These are phyloP conservation scores for Doryteuthis pealeii DNA, from an alignment of 1,140 invertebrate genomes.

Conservation along the genomic window DNA sequence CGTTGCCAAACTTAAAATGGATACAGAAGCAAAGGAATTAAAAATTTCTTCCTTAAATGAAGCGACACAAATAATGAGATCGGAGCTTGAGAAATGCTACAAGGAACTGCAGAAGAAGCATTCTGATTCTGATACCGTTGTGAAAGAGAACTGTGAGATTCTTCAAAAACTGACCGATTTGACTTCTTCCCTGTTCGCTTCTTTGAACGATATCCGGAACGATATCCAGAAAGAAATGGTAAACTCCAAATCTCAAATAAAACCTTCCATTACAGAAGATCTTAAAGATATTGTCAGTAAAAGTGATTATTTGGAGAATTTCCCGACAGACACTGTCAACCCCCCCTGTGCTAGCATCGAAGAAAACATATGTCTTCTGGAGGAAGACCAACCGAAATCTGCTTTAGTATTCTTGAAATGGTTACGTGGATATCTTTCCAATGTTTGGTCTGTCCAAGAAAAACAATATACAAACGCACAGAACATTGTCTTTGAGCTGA, in stretches of 20 bases:
- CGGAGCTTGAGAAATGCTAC: too few relatives aligned
- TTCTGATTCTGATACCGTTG: too few relatives aligned
- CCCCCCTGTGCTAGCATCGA: neutral
- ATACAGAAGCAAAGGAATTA: too few relatives aligned
- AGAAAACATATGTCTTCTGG: neutral
- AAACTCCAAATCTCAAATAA: constrained; percentile 12
- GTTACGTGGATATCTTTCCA: neutral
- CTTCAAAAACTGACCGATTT: too few relatives aligned
- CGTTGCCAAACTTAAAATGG: too few relatives aligned
- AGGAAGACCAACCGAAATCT: neutral
- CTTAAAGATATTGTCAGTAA: neutral
- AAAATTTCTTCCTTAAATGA: too few relatives aligned
- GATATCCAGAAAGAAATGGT: constrained; percentile 22
- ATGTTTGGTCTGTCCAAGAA: neutral
- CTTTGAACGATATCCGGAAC: neutral
- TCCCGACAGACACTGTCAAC: neutral
- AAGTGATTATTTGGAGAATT: neutral
- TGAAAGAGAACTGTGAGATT: too few relatives aligned
- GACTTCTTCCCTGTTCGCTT: neutral
- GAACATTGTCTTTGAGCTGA: neutral
- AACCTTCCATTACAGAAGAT: neutral
- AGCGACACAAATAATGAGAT: too few relatives aligned
- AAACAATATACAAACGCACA: neutral
- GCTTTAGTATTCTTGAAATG: neutral
- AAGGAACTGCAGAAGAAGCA: too few relatives aligned